These are phyloP conservation scores for Novumbra hubbsi DNA, from an alignment of 2,797 vertebrate species.

Conservation along the genomic window DNA sequence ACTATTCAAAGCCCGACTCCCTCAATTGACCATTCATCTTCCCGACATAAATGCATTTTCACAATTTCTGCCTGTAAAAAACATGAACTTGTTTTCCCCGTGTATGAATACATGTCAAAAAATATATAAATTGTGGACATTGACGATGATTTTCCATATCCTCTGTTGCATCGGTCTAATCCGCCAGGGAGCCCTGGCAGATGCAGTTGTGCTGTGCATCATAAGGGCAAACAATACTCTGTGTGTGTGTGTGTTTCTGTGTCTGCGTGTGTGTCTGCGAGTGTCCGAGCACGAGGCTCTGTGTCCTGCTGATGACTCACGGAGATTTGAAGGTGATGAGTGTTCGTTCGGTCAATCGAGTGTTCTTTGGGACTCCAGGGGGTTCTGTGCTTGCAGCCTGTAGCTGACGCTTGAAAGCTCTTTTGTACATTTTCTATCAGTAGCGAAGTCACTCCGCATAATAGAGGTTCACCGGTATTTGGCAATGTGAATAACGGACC, in stretches of 20 bases:
- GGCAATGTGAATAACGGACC: conserved; percentile 29
- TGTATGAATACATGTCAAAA: too few species aligned
- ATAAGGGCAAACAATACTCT: conserved; percentile 5
- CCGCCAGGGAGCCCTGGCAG: conserved; percentile 24
- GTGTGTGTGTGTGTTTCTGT: conserved; percentile 31
- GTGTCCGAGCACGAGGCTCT: conserved; percentile 27
- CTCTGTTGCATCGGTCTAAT: conserved; percentile 30
- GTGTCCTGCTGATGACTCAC: conserved; percentile 64
- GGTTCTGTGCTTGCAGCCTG: neutral
- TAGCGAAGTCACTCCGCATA: conserved; percentile 32
- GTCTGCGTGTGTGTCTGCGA: conserved; percentile 27
- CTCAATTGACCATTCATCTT: too few species aligned
- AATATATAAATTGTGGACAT: neutral
- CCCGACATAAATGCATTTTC: too few species aligned
- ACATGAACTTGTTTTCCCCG: conserved; percentile 13
- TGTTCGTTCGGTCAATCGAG: conserved; percentile 26
- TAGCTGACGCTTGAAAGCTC: conserved; percentile 31
- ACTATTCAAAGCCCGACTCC: too few species aligned
- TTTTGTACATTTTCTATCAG: conserved; percentile 30
- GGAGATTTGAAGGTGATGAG: conserved; percentile 44
- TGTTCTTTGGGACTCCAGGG: neutral
- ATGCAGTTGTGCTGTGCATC: conserved; percentile 32
- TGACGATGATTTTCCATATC: conserved; percentile 10
- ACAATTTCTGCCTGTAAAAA: conserved; percentile 23
- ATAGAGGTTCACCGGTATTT: conserved; percentile 39